Conservation (phyloP, 2,797 vertebrate species). For the Cryptoblepharus egeriae region DNA sequence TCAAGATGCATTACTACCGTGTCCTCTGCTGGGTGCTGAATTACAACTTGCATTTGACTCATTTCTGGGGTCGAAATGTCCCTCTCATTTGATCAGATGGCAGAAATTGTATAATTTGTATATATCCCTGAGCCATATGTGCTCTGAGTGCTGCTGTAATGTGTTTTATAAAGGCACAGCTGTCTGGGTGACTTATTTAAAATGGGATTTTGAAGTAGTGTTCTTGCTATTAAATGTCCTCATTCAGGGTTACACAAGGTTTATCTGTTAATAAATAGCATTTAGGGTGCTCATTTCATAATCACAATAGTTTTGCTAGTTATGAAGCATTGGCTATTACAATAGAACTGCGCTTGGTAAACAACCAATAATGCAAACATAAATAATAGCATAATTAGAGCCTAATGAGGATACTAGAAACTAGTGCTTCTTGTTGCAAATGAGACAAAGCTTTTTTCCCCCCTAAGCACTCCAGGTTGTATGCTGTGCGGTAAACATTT, state of each 20-base stretch:
- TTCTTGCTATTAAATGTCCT: slow-evolving; percentile 75
- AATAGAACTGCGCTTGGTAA: slow-evolving; percentile 61
- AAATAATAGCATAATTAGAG: slow-evolving; percentile 63
- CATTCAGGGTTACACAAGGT: slow-evolving; percentile 74
- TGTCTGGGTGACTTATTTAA: slow-evolving; percentile 87
- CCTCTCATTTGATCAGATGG: slow-evolving; percentile 87
- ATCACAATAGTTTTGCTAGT: slow-evolving; percentile 67
- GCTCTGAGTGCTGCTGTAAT: slow-evolving; percentile 87
- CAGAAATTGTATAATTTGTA: slow-evolving; percentile 90
- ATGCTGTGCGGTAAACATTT: slow-evolving; percentile 51
- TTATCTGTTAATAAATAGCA: slow-evolving; percentile 77
- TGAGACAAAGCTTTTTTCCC: slow-evolving; percentile 37
- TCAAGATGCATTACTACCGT: slow-evolving; percentile 84
- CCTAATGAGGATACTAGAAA: slow-evolving; percentile 53
- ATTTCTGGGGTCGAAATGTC: slow-evolving; percentile 83
- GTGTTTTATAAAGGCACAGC: slow-evolving; percentile 85
- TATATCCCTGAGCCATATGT: slow-evolving; percentile 88
- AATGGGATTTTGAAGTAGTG: slow-evolving; percentile 78
- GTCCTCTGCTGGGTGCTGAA: slow-evolving; percentile 85
- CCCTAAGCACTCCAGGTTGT: slow-evolving; percentile 49
- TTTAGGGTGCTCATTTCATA: slow-evolving; percentile 69
- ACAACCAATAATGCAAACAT: slow-evolving; percentile 60
- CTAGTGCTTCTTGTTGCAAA: slow-evolving; percentile 44
- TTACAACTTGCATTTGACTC: slow-evolving; percentile 88
- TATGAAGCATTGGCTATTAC: slow-evolving; percentile 59